A percentile compares a stretch with the other conserved stretches of the same genome.
Evolutionary conservation across 2,888 invertebrate species (phyloP).

Genomic region (Leucophora obtusa): DNA sequence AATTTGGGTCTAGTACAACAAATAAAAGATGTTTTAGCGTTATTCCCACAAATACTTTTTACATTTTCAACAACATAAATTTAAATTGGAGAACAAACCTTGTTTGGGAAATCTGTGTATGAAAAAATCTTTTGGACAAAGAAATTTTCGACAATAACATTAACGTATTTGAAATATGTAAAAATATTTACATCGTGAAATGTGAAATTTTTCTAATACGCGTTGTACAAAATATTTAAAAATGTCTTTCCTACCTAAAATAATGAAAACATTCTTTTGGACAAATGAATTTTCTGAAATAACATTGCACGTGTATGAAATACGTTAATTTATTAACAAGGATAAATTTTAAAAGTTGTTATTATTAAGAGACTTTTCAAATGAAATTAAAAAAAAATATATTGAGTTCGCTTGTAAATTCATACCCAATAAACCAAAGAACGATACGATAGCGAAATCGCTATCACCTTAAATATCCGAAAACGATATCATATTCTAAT

Average conservation of each 20-base stretch:
- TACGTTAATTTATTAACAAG: not conserved
- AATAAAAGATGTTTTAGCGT: slow-evolving; percentile 53
- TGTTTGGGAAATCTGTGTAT: not conserved
- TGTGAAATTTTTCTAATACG: too few species aligned
- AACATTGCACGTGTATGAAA: not conserved
- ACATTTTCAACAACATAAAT: slow-evolving; percentile 59
- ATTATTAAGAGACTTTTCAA: not conserved
- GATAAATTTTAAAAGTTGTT: not conserved
- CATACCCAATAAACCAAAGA: too few species aligned
- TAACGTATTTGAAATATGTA: too few species aligned
- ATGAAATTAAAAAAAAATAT: too few species aligned
- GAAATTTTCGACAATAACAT: too few species aligned
- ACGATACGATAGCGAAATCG: too few species aligned
- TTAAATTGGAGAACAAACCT: not conserved
- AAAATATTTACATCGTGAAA: too few species aligned
- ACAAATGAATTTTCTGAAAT: not conserved
- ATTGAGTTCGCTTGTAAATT: slow-evolving; percentile 8
- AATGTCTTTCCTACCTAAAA: too few species aligned
- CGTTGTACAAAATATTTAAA: too few species aligned
- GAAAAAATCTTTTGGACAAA: too few species aligned
- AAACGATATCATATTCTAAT: too few species aligned
- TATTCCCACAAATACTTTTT: slow-evolving; percentile 64
- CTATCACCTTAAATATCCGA: too few species aligned
- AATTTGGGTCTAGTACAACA: slow-evolving; percentile 49
- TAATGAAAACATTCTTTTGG: not conserved